Evolutionary conservation across 1,140 invertebrate genomes (phyloP), one percentile per base, ranked within the genome.

Genomic region (Aethina tumida): DNA sequence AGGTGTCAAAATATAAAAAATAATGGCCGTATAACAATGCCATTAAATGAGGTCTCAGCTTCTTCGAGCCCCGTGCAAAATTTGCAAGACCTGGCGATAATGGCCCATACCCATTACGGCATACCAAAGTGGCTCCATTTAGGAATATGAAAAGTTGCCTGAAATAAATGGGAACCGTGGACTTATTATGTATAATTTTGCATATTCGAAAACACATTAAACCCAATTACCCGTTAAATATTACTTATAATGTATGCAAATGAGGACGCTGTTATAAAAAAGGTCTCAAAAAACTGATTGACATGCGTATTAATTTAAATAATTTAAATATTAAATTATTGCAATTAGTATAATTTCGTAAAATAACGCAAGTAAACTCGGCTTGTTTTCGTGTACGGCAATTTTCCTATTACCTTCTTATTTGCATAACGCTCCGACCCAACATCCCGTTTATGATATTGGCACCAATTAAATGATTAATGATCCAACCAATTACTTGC

Each of bases 201-300:
- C 16, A 28, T 27, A 28, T 24, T 10, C 17, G 14, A 10, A 16
- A 31, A 39, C 37, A 39, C 37, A 39, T 39, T 40, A 33, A 26
- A 33, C 29, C 16, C 14, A 33, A 33, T 25, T 40, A 33, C 15
- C 22, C 28, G 20, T 33, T 32, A 40, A 40, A 40, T 40, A 40
- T 32, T 40, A 33, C 10, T 9, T 24, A 29, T 40, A 40, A 40
- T 33, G 16, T 31, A 40, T 40, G 38, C 27, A 40, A 40, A 40
- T 40, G 27, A 33, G 26, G 3, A 12, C 19, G 18, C 30, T 40
- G 29, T 32, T 32, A 40, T 39, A 40, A 40, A 40, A 40, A 40
- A 19, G 16, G 30, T 18, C 33, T n/a, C n/a, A 15, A 14, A 32
- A 17, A 40, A 40, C 28, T 40, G 38, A 40, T 40, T 40, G 38